A percentile compares a stretch with the other conserved stretches of the same genome.
Evolutionary conservation across 2,797 vertebrate genomes (phyloP).

Genomic region (Gila robusta): DNA sequence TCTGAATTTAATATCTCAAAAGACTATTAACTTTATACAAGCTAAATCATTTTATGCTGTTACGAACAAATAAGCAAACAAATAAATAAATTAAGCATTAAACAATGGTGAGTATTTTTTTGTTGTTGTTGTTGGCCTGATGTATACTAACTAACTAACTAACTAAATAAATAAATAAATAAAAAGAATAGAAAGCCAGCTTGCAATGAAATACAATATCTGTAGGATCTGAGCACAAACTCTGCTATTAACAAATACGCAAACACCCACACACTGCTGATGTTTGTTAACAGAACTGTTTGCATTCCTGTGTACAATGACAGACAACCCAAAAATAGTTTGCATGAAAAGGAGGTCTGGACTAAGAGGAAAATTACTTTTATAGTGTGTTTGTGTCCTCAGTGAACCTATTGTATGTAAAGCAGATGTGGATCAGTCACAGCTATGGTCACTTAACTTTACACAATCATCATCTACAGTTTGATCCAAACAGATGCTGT

Average conservation of each 20-base stretch:
- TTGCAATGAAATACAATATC: conserved; percentile 1
- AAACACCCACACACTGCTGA: conserved; percentile 60
- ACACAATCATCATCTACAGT: conserved; percentile 22
- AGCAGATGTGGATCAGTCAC: conserved; percentile 32
- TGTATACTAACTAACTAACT: background rate
- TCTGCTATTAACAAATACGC: conserved; percentile 29
- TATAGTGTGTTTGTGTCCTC: conserved; percentile 45
- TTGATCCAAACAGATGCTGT: conserved; percentile 26
- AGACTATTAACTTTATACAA: background rate
- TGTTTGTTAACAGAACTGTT: conserved; percentile 73
- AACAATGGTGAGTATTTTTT: background rate
- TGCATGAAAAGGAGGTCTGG: conserved; percentile 68
- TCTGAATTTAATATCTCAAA: background rate
- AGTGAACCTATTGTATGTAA: conserved; percentile 32
- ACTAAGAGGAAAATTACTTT: conserved; percentile 60
- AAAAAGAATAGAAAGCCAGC: background rate
- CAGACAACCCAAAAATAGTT: conserved; percentile 69
- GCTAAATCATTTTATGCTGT: background rate
- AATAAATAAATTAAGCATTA: background rate
- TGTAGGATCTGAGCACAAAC: conserved; percentile 46
- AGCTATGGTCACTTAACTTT: conserved; percentile 15
- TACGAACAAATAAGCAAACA: background rate
- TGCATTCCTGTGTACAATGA: conserved; percentile 74
- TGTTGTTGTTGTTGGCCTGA: background rate
- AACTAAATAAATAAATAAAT: no score